A percentile compares a stretch with the other conserved stretches of the same genome.
phyloP scores from a whole-genome alignment of 1,140 invertebrate genomes.

The Rhyacophila brunnea region DNA sequence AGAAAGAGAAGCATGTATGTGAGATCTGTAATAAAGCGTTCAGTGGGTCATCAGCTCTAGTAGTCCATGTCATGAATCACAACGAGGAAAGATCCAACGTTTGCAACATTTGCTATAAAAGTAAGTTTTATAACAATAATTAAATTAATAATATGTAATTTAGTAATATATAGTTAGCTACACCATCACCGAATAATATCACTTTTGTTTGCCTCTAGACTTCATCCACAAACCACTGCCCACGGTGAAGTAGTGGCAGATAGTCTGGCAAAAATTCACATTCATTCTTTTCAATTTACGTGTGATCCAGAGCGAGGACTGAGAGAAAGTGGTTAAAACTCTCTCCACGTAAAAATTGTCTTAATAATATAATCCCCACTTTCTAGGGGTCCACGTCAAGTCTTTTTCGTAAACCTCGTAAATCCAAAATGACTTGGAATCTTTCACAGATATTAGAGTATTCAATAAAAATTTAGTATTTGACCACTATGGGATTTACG shows the following conservation, averaged over 20 bases:
- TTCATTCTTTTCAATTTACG: neutral
- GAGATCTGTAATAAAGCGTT: slow-evolving; percentile 33
- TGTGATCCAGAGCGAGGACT: neutral
- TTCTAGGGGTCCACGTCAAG: no score
- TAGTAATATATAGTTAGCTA: neutral
- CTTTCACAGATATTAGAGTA: no score
- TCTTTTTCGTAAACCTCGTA: no score
- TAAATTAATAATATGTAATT: neutral
- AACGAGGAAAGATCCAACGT: slow-evolving; percentile 29
- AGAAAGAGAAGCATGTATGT: slow-evolving; percentile 31
- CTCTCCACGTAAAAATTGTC: no score
- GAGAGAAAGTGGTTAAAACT: no score
- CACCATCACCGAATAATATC: neutral
- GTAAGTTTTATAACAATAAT: slow-evolving; percentile 12
- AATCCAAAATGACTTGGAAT: no score
- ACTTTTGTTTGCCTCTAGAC: neutral
- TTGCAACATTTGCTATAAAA: slow-evolving; percentile 31
- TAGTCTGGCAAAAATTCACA: neutral
- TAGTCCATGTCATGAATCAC: slow-evolving; percentile 34
- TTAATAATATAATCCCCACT: no score
- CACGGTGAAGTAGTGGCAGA: neutral
- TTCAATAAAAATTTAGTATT: no score
- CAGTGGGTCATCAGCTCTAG: slow-evolving; percentile 26
- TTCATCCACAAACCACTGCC: neutral
- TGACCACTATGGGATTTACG: no score